These are phyloP conservation scores for Pheosia tremula DNA, from an alignment of 2,888 invertebrate genomes.

Conservation along the genomic window DNA sequence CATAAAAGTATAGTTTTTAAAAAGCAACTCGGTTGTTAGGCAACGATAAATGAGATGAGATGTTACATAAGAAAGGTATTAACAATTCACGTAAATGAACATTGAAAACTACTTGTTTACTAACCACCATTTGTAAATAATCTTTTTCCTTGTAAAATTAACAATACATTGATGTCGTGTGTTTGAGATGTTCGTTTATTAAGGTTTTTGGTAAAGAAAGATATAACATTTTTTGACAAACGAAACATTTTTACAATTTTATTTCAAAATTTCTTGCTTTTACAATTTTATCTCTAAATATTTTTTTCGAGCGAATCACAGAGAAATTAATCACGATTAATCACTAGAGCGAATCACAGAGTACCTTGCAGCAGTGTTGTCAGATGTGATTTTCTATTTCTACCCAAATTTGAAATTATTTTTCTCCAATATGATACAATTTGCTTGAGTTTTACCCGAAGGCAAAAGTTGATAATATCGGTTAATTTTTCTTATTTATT, in stretches of 20 bases:
- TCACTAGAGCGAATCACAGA: no score
- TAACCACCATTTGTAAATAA: constrained; percentile 64
- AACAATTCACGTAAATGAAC: neutral
- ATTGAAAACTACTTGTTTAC: constrained; percentile 23
- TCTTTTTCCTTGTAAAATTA: constrained; percentile 53
- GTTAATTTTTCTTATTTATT: no score
- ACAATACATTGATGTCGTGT: constrained; percentile 47
- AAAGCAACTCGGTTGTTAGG: no score
- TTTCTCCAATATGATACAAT: no score
- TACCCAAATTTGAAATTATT: no score
- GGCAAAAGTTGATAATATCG: no score
- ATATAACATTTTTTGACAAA: constrained; percentile 55
- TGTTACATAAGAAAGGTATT: neutral
- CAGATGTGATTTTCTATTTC: no score
- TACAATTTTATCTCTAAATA: neutral
- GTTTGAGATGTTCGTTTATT: constrained; percentile 41
- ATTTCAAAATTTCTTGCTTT: constrained; percentile 11
- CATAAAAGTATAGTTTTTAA: no score
- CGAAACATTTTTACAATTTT: constrained; percentile 63
- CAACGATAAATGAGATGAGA: neutral
- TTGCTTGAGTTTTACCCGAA: no score
- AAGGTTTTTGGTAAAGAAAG: constrained; percentile 51
- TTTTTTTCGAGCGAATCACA: neutral
- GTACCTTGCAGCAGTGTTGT: no score
- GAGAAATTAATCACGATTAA: no score